Evolutionary conservation across 2,113 vertebrate genomes (phyloP).

Genomic region (Cyanistes caeruleus): DNA sequence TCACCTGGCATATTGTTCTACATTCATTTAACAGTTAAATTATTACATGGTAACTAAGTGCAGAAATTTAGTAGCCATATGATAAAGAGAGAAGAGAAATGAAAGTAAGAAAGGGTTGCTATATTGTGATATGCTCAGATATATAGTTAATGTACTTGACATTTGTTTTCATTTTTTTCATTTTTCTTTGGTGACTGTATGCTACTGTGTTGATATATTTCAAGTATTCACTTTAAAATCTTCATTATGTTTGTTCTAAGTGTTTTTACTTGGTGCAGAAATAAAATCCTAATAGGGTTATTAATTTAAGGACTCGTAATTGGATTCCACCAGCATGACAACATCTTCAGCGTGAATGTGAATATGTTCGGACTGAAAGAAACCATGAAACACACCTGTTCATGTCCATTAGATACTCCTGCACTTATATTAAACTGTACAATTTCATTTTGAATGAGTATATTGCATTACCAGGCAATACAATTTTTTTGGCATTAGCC

Average conservation of each 20-base stretch:
- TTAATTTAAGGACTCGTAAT: not conserved
- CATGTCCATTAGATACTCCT: not conserved
- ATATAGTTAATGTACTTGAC: not conserved
- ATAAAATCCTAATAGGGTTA: not conserved
- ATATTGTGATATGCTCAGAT: not conserved
- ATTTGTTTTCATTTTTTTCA: not conserved
- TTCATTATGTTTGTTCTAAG: not conserved
- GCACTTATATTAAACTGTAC: not conserved
- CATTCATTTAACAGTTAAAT: not conserved
- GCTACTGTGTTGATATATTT: not conserved
- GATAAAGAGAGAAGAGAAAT: not conserved
- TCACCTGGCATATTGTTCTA: not conserved
- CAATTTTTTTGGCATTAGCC: constrained; percentile 2
- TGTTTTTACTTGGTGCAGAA: not conserved
- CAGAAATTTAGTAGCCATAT: not conserved
- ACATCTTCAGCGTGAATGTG: not conserved
- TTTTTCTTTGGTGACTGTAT: not conserved
- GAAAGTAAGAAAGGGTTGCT: not conserved
- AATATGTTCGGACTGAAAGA: not conserved
- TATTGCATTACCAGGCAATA: not conserved
- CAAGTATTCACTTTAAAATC: not conserved
- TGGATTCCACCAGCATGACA: not conserved
- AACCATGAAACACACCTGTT: not conserved
- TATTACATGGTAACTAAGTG: not conserved
- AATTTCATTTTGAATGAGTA: not conserved